A percentile compares a stretch with the other conserved stretches of the same genome.
Conservation (phyloP, 2,888 invertebrate genomes). For the Neoascia interrupta region DNA sequence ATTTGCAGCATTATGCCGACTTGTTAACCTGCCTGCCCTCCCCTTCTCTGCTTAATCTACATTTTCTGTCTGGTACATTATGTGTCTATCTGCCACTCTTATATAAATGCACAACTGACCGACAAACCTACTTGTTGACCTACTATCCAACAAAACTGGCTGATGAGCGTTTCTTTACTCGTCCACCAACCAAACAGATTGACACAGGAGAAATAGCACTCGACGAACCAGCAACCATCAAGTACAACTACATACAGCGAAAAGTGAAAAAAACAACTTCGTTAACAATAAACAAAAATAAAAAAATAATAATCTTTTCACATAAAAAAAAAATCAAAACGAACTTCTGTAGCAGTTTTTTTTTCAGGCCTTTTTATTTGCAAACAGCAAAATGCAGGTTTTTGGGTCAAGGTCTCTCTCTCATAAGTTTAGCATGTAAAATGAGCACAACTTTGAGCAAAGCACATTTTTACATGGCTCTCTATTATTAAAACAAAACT, state of each 20-base stretch:
- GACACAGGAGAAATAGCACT: conserved; percentile 17
- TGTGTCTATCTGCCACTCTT: too few relatives aligned
- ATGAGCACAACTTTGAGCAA: conserved; percentile 24
- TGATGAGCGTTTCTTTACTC: conserved; percentile 33
- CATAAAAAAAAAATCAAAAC: conserved; percentile 18
- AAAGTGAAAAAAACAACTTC: conserved; percentile 1
- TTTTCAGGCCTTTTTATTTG: conserved; percentile 13
- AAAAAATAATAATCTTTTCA: conserved; percentile 10
- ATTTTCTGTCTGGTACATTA: too few relatives aligned
- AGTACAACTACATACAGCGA: too few relatives aligned
- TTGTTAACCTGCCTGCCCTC: too few relatives aligned
- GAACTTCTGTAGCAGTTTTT: conserved; percentile 38
- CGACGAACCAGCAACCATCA: too few relatives aligned
- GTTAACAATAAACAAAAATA: conserved; percentile 28
- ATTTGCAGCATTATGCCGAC: too few relatives aligned
- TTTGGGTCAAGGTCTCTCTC: conserved; percentile 65
- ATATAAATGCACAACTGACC: conserved; percentile 60
- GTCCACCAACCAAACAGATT: too few relatives aligned
- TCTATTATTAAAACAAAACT: conserved; percentile 33
- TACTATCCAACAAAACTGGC: conserved; percentile 52
- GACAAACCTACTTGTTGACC: conserved; percentile 66
- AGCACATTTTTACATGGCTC: conserved; percentile 46
- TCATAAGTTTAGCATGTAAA: conserved; percentile 34
- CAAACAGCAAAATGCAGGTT: conserved; percentile 63
- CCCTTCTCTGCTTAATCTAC: too few relatives aligned